These are phyloP conservation scores for Neoaliturus tenellus DNA, from an alignment of 2,888 invertebrate species.

Conservation along the genomic window DNA sequence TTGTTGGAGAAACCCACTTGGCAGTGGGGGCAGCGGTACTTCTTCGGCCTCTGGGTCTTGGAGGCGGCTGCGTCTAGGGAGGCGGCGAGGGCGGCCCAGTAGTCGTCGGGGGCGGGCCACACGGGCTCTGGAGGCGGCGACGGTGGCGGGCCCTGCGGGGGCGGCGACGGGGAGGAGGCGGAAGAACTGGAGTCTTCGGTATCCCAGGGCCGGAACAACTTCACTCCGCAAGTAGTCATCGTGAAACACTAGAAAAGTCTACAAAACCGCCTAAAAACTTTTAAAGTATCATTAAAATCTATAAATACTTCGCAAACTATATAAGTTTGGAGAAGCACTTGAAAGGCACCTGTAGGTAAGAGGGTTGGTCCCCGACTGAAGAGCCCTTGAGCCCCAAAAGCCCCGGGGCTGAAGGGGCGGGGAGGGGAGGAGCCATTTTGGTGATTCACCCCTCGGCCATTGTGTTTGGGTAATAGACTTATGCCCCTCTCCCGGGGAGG, in stretches of 20 bases:
- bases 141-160: not conserved
- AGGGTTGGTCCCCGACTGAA: slow-evolving; percentile 49
- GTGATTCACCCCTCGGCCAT: slow-evolving; percentile 51
- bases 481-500: not conserved
- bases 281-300: not conserved
- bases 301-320: not conserved
- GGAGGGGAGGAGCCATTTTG: slow-evolving; percentile 51
- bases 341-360: slow-evolving; percentile 48
- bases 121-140: slow-evolving; percentile 26
- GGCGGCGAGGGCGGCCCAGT: slow-evolving; percentile 61
- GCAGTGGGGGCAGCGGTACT: slow-evolving; percentile 94
- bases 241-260: not conserved
- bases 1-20: slow-evolving; percentile 96
- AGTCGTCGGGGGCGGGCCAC: slow-evolving; percentile 51
- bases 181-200: slow-evolving; percentile 40
- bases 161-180: slow-evolving; percentile 51
- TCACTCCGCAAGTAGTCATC: slow-evolving; percentile 54
- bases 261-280: not conserved
- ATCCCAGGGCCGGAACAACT: slow-evolving; percentile 65
- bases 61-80: slow-evolving; percentile 72
- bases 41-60: slow-evolving; percentile 89
- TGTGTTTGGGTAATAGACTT: slow-evolving; percentile 21
- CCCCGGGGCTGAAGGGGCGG: slow-evolving; percentile 22
- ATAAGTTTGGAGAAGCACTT: slow-evolving; percentile 43
- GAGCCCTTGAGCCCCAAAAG: slow-evolving; percentile 16